Base-by-base conservation (phyloP, 2,113 vertebrate species). In the Myotis davidii region DNA sequence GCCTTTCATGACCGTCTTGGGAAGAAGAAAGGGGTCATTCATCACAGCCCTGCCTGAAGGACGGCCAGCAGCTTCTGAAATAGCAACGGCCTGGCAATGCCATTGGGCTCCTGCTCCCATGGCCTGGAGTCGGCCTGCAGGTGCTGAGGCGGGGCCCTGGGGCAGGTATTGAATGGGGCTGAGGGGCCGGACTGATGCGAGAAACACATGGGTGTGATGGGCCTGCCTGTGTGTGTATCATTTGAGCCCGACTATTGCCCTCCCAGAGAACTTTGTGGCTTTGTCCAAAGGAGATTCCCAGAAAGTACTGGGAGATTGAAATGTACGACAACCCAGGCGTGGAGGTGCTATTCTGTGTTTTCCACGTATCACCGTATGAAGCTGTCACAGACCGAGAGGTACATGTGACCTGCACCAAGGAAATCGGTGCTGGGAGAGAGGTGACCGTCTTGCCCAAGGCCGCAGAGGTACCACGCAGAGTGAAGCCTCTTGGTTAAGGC, bases 21-120 rank as follows among this genome's bases (percentile, higher is more conserved):
- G 10, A 78, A 94, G 64, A 85, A 94, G 73, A 92, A 94, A 82
- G 16, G 56, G 42, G n/a, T 42, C 37, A 87, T 37, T 96, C 59
- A 84, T 45, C 17, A 48, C 7, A 72, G 27, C 73, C 34, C 50
- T 90, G 17, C 34, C 73, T 87, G 88, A 56, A 85, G 90, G 61
- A 77, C 45, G 64, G 37, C 73, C 73, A 42, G 69, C 67, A 74
- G 50, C 74, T 85, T 86, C 72, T 50, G 27, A 92, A 56, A 25
- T 54, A 67, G 82, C 56, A 77, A 39, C 10, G 42, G 78, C 56
- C 61, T 9, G 9, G 50, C 20, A 69, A 52, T 54, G 59, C 34
- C 76, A 0, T 18, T 72, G 37, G 73, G 21, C 45, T 73, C 25
- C 39, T 9, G 4, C 20, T 42, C 67, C 59, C 12, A 27, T n/a